Conservation (phyloP, 2,888 invertebrate species). For the Microplitis deprimator region DNA sequence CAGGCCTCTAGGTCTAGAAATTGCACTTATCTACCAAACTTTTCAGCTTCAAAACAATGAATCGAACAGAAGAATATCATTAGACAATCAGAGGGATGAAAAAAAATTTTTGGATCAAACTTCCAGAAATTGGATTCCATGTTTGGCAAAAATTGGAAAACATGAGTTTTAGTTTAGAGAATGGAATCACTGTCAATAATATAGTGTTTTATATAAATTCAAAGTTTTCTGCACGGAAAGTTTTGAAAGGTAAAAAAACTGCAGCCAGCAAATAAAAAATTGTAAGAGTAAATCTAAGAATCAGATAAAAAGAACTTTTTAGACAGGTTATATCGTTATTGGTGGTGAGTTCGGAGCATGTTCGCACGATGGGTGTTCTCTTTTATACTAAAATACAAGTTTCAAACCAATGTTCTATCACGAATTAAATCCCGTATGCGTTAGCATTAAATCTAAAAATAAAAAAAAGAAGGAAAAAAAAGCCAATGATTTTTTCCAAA, state of each 20-base stretch:
- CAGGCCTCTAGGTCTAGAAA: no score
- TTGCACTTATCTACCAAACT: no score
- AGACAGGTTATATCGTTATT: slow-evolving; percentile 2
- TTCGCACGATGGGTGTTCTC: slow-evolving; percentile 59
- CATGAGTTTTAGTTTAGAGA: no score
- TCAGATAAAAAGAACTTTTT: background rate
- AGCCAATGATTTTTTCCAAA: background rate
- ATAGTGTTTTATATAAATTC: background rate
- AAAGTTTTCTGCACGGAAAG: background rate
- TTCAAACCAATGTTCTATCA: slow-evolving; percentile 62
- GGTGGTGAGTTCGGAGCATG: slow-evolving; percentile 53
- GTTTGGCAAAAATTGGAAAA: no score
- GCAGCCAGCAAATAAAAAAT: background rate
- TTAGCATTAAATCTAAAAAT: slow-evolving; percentile 2
- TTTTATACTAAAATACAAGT: slow-evolving; percentile 51
- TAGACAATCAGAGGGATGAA: no score
- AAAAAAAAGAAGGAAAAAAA: background rate
- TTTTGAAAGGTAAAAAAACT: slow-evolving; percentile 9
- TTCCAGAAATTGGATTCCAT: no score
- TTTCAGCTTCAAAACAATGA: no score
- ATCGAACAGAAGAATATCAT: no score
- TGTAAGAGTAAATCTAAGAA: background rate
- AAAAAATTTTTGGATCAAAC: no score
- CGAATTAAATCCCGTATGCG: slow-evolving; percentile 59
- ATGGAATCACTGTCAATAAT: background rate